Percentiles rank a stretch among this genome's conserved stretches.
These are phyloP conservation scores for Synergus gifuensis DNA, from an alignment of 2,888 invertebrate genomes.

Conservation along the genomic window DNA sequence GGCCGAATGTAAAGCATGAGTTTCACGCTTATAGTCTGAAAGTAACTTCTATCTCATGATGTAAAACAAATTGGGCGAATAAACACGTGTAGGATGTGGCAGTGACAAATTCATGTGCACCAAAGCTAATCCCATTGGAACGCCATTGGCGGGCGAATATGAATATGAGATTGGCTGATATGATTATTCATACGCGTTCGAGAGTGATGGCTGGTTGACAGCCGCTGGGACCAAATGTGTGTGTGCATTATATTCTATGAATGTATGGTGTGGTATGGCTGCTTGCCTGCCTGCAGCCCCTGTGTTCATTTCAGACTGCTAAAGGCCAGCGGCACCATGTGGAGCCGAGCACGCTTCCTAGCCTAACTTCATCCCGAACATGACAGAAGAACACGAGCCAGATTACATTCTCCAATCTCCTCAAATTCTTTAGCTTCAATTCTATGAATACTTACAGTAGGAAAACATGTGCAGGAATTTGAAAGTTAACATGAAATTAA, in stretches of 20 bases:
- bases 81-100: conserved; percentile 50
- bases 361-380: conserved; percentile 42
- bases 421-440: neutral
- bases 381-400: conserved; percentile 9
- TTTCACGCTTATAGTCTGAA: neutral
- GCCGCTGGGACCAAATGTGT: conserved; percentile 64
- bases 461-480: neutral
- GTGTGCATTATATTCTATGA: conserved; percentile 45
- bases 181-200: conserved; percentile 71
- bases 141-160: conserved; percentile 59
- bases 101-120: conserved; percentile 62
- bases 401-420: conserved; percentile 20
- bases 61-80: conserved; percentile 60
- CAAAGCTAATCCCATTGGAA: conserved; percentile 58
- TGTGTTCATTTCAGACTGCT: conserved; percentile 58
- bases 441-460: neutral
- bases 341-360: conserved; percentile 54
- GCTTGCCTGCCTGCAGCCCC: conserved; percentile 46
- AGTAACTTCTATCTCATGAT: neutral
- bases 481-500: neutral
- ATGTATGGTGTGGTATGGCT: conserved; percentile 16
- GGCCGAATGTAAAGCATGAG: neutral
- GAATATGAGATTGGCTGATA: conserved; percentile 69
- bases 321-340: conserved; percentile 62
- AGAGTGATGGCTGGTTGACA: conserved; percentile 71